phyloP scores from a whole-genome alignment of 35 echinoderm and acorn worm species.

The Lytechinus variegatus region DNA sequence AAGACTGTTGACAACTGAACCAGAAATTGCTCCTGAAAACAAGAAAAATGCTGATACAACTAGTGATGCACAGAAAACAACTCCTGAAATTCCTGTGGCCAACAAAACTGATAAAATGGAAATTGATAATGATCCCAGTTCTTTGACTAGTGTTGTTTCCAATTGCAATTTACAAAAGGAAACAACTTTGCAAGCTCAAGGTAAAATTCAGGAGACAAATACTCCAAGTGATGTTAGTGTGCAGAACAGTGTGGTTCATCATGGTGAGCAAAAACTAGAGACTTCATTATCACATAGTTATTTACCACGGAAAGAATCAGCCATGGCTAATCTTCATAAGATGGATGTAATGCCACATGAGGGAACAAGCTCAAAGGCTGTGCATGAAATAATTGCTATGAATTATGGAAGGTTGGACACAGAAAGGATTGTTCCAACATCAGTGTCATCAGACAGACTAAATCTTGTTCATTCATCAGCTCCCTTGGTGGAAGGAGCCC shows the following conservation, averaged over 20 bases:
- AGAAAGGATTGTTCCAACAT: background rate
- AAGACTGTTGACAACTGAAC: background rate
- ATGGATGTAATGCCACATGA: background rate
- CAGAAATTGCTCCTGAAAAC: background rate
- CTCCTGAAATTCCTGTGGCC: background rate
- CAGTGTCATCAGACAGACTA: background rate
- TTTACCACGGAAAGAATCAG: background rate
- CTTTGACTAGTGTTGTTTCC: background rate
- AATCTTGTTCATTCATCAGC: background rate
- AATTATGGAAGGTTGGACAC: background rate
- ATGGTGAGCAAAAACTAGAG: background rate
- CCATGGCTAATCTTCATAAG: background rate
- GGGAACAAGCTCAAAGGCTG: background rate
- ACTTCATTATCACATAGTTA: background rate
- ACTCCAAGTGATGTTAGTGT: background rate
- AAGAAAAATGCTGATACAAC: background rate
- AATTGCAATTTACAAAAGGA: background rate
- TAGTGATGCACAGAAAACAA: background rate
- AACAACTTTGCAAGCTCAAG: background rate
- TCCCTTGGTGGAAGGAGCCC: background rate
- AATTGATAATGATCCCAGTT: background rate
- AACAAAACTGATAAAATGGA: background rate
- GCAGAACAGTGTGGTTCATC: background rate
- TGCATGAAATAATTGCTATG: slow-evolving; percentile 25
- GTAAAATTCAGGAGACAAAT: background rate